phyloP scores from a whole-genome alignment of 2,113 vertebrate genomes.

The Tor tambroides region DNA sequence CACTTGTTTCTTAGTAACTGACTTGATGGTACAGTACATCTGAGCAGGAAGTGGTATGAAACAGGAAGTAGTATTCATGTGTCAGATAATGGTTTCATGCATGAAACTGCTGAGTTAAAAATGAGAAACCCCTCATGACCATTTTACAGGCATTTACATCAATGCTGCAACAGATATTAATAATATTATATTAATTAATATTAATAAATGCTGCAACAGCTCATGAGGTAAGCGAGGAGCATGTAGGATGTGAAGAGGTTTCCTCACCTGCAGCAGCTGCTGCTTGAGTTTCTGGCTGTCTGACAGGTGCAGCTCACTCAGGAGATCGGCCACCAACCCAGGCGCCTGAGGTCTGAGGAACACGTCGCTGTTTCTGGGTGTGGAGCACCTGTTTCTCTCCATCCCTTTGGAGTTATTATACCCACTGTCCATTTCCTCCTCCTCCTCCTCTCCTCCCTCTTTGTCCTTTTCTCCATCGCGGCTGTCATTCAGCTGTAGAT shows the following conservation, averaged over 20 bases:
- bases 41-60: constrained; percentile 68
- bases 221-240: not conserved
- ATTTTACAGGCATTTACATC: constrained; percentile 5
- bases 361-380: constrained; percentile 72
- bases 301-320: constrained; percentile 83
- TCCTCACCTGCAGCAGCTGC: constrained; percentile 80
- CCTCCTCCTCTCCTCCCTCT: constrained; percentile 54
- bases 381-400: constrained; percentile 71
- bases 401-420: constrained; percentile 75
- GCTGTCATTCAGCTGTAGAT: constrained; percentile 75
- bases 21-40: not conserved
- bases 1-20: not conserved
- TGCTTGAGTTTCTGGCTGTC: constrained; percentile 84
- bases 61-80: constrained; percentile 62
- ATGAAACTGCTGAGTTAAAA: not conserved
- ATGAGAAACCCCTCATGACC: not conserved
- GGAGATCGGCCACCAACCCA: constrained; percentile 81
- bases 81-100: constrained; percentile 4
- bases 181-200: too few species aligned
- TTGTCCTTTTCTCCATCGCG: constrained; percentile 63
- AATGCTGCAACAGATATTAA: not conserved
- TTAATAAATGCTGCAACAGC: not conserved
- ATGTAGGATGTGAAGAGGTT: not conserved
- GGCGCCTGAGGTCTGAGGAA: constrained; percentile 79
- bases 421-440: constrained; percentile 79